Base-by-base conservation (phyloP, 2,888 invertebrate species). In the Parnassius orleans region DNA sequence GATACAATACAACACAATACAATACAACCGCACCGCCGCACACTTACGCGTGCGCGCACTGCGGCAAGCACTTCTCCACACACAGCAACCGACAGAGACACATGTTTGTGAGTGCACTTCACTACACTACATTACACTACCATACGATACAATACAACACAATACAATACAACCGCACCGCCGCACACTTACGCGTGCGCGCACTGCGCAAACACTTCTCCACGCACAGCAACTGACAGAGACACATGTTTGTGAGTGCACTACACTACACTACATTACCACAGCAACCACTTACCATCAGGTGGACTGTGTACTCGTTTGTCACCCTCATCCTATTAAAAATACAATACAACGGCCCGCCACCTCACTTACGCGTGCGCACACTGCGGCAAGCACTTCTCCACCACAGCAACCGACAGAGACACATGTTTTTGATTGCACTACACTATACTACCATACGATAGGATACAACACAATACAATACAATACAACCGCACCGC, bases 211-310 rank as follows among this genome's bases (percentile, higher is more conserved):
- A 81, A 80, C 65, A 90, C 90, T 79, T 80, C 83, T 0, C 86
- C 0, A 86, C 87, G 62, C 86, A 86, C 61, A 87, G 86, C 72
- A 90, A 90, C 70, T 53, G 87, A 0, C 86, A 87, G 72, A 61
- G 90, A 68, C 90, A 90, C 47, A 89, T 89, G 90, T 87, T 87
- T 75, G 90, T 90, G 66, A 84, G 90, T 86, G 62, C 50, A 24
- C 24, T 1, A 1, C 24, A 24, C 24, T 24, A 24, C 24, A 24
- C 24, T n/a, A n/a, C n/a, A n/a, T n/a, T n/a, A n/a, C n/a, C n/a
- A n/a, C n/a, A n/a, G n/a, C n/a, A n/a, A n/a, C n/a, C n/a, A n/a
- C n/a, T n/a, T n/a, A n/a, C n/a, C n/a, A n/a, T n/a, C n/a, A n/a
- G n/a, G n/a, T n/a, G n/a, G n/a, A n/a, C n/a, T n/a, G n/a, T n/a